phyloP scores from a whole-genome alignment of 1,140 invertebrate genomes.

The Luehdorfia chinensis region DNA sequence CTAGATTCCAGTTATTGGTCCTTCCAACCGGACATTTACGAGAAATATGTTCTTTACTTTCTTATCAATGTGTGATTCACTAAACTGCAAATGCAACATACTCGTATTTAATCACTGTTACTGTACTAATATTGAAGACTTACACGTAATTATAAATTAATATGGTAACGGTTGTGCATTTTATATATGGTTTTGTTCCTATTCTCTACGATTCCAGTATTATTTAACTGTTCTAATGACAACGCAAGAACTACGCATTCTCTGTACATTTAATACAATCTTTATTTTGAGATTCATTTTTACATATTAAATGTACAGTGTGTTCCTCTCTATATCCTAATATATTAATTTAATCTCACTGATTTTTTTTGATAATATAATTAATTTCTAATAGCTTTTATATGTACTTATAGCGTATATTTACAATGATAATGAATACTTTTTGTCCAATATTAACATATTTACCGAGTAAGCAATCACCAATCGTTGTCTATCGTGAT shows the following conservation, averaged over 20 bases:
- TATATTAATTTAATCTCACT: constrained; percentile 72
- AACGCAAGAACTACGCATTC: constrained; percentile 29
- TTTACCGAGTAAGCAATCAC: constrained; percentile 30
- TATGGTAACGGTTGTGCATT: constrained; percentile 46
- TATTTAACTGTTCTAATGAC: constrained; percentile 45
- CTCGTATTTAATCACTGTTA: constrained; percentile 1
- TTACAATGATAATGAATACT: constrained; percentile 51
- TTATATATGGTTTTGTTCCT: constrained; percentile 39
- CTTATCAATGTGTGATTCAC: not conserved
- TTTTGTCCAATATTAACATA: constrained; percentile 30
- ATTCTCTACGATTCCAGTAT: constrained; percentile 38
- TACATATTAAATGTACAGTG: constrained; percentile 52
- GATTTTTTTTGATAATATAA: constrained; percentile 67
- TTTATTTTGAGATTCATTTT: constrained; percentile 38
- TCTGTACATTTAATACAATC: constrained; percentile 38
- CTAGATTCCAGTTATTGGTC: constrained; percentile 8
- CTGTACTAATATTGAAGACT: constrained; percentile 38
- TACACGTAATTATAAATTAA: constrained; percentile 40
- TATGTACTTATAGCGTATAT: constrained; percentile 65
- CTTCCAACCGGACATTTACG: constrained; percentile 12
- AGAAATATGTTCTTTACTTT: not conserved
- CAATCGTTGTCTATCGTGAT: too few relatives aligned
- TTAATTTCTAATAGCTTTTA: constrained; percentile 61
- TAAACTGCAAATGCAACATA: constrained; percentile 15
- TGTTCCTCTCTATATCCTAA: constrained; percentile 49